Conservation (phyloP, 2,113 vertebrate species). For the Lontra canadensis region DNA sequence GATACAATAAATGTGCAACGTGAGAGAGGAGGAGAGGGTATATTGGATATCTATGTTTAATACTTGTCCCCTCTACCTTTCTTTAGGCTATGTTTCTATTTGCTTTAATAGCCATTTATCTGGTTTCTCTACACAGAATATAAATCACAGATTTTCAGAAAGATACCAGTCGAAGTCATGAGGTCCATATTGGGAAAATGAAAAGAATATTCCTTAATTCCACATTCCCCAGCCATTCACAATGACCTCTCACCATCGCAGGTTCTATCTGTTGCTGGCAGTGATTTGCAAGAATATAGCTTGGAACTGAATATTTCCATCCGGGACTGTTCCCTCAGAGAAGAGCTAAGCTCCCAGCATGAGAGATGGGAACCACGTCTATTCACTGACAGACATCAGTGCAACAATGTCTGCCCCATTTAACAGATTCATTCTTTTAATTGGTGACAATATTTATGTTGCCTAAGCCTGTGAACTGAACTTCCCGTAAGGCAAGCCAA, state of each 20-base stretch:
- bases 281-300: neutral
- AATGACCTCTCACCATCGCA: neutral
- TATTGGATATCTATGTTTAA: neutral
- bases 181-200: neutral
- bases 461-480: neutral
- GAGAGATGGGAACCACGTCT: neutral
- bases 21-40: neutral
- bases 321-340: neutral
- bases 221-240: neutral
- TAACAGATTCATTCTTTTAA: constrained; percentile 29
- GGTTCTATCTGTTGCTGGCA: neutral
- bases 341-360: neutral
- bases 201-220: neutral
- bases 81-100: neutral
- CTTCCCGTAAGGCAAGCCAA: constrained; percentile 8
- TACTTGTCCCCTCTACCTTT: neutral
- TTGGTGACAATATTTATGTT: constrained; percentile 24
- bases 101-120: neutral
- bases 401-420: neutral
- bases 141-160: neutral
- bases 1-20: neutral
- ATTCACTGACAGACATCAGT: neutral
- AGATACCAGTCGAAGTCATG: neutral
- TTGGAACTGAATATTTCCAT: neutral
- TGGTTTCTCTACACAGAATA: neutral